Percentiles rank a stretch among this genome's conserved stretches.
phyloP scores from a whole-genome alignment of 2,797 vertebrate genomes.

The Carduelis carduelis region DNA sequence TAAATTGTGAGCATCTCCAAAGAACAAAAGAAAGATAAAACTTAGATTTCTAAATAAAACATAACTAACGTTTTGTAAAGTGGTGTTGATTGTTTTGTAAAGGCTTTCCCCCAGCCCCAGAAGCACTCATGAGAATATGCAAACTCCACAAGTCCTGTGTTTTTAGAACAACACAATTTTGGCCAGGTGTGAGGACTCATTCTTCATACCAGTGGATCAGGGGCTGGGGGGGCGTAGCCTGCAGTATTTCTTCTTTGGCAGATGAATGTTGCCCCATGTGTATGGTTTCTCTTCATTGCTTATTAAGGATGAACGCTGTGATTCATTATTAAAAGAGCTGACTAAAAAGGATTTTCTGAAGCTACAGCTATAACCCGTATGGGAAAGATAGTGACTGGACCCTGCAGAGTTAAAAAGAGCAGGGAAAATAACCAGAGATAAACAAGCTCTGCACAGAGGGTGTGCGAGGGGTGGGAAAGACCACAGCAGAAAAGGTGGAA shows the following conservation, averaged over 20 bases:
- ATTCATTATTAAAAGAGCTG: slow-evolving; percentile 3
- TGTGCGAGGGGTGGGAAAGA: background rate
- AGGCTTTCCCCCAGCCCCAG: background rate
- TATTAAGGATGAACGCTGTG: background rate
- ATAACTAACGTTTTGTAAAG: background rate
- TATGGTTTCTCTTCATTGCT: background rate
- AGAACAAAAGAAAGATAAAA: background rate
- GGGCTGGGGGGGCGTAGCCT: rapidly evolving
- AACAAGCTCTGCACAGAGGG: background rate
- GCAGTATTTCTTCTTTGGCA: background rate
- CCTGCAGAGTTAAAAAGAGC: background rate
- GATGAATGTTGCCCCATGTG: background rate
- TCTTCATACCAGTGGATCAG: background rate
- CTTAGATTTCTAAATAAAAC: background rate
- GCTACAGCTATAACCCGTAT: background rate
- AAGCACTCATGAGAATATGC: background rate
- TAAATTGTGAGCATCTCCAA: background rate
- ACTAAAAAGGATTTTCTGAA: background rate
- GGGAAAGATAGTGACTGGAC: background rate
- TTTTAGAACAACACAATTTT: background rate
- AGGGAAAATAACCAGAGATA: background rate
- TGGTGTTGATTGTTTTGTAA: background rate
- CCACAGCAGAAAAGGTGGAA: background rate
- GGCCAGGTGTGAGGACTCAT: background rate
- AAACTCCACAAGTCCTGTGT: background rate